Conservation (phyloP, 2,797 vertebrate species). For the Oryzias sinensis region DNA sequence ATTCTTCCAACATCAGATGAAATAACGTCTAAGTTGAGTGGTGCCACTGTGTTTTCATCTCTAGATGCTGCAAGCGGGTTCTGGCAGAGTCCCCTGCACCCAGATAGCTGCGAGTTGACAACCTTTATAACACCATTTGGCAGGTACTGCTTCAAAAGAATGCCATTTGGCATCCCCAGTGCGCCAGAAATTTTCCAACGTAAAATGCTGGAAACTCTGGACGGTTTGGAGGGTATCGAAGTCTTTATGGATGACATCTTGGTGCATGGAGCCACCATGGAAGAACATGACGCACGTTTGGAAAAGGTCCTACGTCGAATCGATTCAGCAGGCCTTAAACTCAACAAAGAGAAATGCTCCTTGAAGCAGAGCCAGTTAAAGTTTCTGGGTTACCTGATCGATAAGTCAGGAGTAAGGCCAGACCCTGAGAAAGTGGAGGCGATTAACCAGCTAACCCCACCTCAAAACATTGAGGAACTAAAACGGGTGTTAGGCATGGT, state of each 20-base stretch:
- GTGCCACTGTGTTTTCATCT: not conserved
- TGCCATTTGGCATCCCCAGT: slow-evolving; percentile 4
- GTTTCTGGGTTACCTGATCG: not conserved
- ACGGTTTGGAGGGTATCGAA: too few species aligned
- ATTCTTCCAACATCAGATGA: not conserved
- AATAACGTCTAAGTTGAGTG: not conserved
- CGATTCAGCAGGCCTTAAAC: slow-evolving; percentile 3
- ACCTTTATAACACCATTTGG: slow-evolving; percentile 6
- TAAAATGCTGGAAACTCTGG: not conserved
- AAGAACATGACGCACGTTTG: too few species aligned
- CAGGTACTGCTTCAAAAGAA: slow-evolving; percentile 8
- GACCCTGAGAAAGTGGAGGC: slow-evolving; percentile 4
- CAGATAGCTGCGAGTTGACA: slow-evolving; percentile 3
- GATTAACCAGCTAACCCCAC: slow-evolving; percentile 8
- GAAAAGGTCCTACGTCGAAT: not conserved
- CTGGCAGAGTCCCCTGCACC: slow-evolving; percentile 3
- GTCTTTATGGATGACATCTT: too few species aligned
- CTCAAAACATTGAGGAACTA: not conserved
- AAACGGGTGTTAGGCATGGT: not conserved
- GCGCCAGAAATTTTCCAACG: slow-evolving; percentile 10
- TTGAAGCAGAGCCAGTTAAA: slow-evolving; percentile 3
- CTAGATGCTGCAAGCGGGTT: not conserved
- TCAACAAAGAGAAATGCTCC: slow-evolving; percentile 11
- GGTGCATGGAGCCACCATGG: too few species aligned
- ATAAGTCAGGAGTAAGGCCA: not conserved